Base-by-base conservation (phyloP, 64 coral and sea anemone genomes). In the Porites lutea region DNA sequence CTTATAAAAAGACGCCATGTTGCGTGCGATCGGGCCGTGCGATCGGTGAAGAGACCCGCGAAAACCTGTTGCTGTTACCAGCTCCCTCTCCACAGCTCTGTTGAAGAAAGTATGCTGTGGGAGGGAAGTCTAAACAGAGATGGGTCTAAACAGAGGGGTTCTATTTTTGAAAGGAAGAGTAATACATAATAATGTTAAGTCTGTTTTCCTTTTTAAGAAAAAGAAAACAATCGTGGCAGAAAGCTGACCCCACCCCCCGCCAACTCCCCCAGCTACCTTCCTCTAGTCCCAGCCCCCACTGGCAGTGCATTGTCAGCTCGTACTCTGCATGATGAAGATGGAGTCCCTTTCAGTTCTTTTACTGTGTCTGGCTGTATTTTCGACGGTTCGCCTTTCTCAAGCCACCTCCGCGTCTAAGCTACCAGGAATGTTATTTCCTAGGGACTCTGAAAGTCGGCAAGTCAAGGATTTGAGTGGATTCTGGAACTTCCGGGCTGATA, bases 401-500 rank as follows among this genome's bases (percentile, higher is more conserved):
- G 47, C 47, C 19, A 3, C 73, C 14, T 52, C 47, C 12, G 14
- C 47, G 3, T 50, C 48, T 12, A 47, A 75, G 2, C 46, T 88
- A 13, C 88, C 75, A 82, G 97, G 97, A 4, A 96, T 99, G 97
- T 75, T 99, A 57, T 96, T 74, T 78, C 91, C 94, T 20, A 88
- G 88, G 51, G 97, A 99, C 13, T 91, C 97, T 8, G 94, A 96
- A 72, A 88, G 83, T 5, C 77, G 97, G 14, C 87, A 99, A 79
- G 73, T 99, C 48, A 99, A 99, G 68, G 94, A 99, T 15, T 66
- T 99, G 47, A 90, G 74, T 47, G 94, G 97, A 4, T 70, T 99
- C 47, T 99, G 97, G 97, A 82, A 93, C 52, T 99, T 99, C 64
- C 94, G 97, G 21, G 94, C 92, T 0, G 97, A 99, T 22, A 96